phyloP scores from a whole-genome alignment of 2,113 vertebrate species.

The Pelodiscus sinensis region DNA sequence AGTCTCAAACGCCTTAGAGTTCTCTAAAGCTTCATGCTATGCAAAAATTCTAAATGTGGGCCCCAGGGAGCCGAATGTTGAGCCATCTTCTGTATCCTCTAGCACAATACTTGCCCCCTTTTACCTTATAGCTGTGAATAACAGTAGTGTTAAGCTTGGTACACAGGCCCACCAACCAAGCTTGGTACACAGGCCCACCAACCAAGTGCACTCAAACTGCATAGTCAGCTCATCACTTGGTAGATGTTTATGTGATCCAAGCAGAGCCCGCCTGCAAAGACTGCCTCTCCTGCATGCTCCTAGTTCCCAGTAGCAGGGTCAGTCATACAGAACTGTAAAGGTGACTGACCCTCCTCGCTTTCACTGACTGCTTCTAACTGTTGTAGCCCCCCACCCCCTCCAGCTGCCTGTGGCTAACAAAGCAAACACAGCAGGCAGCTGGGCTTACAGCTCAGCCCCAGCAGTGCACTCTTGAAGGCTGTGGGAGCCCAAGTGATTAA shows the following conservation, averaged over 20 bases:
- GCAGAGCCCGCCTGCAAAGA: not conserved
- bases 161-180: not conserved
- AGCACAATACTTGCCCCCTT: accelerated
- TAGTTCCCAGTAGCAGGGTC: not conserved
- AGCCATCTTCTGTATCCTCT: not conserved
- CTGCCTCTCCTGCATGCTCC: not conserved
- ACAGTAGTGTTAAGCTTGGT: not conserved
- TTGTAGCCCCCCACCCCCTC: too few relatives aligned
- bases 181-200: not conserved
- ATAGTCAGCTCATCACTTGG: not conserved
- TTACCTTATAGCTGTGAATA: not conserved
- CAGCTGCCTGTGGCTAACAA: not conserved
- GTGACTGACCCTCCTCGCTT: not conserved
- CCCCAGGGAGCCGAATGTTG: not conserved
- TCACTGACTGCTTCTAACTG: not conserved
- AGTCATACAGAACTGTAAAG: not conserved
- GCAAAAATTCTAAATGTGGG: not conserved
- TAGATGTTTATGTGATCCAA: not conserved
- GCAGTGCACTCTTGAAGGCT: not conserved
- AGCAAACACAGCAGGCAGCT: not conserved
- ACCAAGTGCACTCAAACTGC: not conserved
- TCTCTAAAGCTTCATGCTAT: not conserved
- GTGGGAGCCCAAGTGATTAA: not conserved
- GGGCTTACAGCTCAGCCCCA: not conserved
- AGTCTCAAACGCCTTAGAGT: not conserved